Conservation (phyloP, 2,888 invertebrate species). For the Orthonevra nobilis region DNA sequence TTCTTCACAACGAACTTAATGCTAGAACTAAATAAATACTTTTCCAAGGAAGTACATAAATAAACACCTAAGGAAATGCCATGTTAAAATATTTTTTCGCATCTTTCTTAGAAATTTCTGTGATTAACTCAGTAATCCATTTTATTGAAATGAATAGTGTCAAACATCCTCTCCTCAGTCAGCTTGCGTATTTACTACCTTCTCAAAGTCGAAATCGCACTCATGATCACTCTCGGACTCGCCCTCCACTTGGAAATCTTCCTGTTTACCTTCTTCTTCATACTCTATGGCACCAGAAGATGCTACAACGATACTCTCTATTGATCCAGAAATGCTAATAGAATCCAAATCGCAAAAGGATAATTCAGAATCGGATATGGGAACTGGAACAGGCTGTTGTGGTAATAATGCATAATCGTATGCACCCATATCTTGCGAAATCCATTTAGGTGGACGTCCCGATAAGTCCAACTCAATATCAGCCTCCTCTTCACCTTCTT, state of each 20-base stretch:
- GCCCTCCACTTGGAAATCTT: neutral
- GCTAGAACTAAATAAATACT: no score
- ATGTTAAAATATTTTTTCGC: no score
- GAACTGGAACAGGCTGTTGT: constrained; percentile 85
- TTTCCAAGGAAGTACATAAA: no score
- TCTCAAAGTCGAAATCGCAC: constrained; percentile 35
- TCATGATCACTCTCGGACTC: constrained; percentile 36
- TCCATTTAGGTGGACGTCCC: constrained; percentile 83
- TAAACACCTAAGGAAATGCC: no score
- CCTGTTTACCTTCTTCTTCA: constrained; percentile 5
- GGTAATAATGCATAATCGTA: constrained; percentile 87
- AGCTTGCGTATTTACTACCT: no score
- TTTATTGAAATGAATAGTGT: no score
- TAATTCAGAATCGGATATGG: constrained; percentile 83
- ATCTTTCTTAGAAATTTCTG: no score
- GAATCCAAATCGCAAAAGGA: constrained; percentile 74
- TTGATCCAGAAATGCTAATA: neutral
- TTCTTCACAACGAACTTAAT: no score
- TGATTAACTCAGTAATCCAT: no score
- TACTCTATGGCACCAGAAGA: neutral
- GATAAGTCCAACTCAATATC: constrained; percentile 72
- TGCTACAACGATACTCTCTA: neutral
- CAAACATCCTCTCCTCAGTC: no score
- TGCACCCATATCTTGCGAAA: constrained; percentile 84
- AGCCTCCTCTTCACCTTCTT: constrained; percentile 40